These are phyloP conservation scores for Oncorhynchus kisutch DNA, from an alignment of 2,113 vertebrate species.

Conservation along the genomic window DNA sequence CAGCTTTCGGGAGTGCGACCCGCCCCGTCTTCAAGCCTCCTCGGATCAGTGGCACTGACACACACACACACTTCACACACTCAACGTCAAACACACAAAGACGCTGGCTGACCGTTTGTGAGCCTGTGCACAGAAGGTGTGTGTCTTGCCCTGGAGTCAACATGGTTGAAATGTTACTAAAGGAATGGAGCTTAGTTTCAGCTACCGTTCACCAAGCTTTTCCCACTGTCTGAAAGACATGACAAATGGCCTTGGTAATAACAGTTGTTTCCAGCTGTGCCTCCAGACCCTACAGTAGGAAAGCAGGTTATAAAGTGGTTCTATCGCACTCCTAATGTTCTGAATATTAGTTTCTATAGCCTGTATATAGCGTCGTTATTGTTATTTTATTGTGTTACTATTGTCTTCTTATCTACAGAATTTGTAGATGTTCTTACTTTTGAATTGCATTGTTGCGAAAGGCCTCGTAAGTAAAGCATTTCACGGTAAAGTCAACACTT, in stretches of 20 bases:
- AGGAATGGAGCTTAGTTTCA: neutral
- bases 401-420: too few relatives aligned
- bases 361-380: too few relatives aligned
- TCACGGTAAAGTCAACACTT: too few relatives aligned
- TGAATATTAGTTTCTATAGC: too few relatives aligned
- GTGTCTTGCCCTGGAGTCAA: constrained; percentile 6
- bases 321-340: too few relatives aligned
- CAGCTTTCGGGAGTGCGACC: neutral
- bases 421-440: too few relatives aligned
- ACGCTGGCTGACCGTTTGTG: neutral
- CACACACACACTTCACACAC: neutral
- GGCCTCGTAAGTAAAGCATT: too few relatives aligned
- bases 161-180: constrained; percentile 5
- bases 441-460: too few relatives aligned
- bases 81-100: neutral
- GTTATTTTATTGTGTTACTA: too few relatives aligned
- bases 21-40: neutral
- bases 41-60: neutral
- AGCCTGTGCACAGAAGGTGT: neutral
- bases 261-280: neutral
- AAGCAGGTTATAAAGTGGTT: too few relatives aligned
- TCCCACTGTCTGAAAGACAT: constrained; percentile 1
- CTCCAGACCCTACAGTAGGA: neutral
- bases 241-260: constrained; percentile 7
- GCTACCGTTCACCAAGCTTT: neutral